phyloP scores from a whole-genome alignment of 2,113 vertebrate genomes.

The Cavia porcellus region DNA sequence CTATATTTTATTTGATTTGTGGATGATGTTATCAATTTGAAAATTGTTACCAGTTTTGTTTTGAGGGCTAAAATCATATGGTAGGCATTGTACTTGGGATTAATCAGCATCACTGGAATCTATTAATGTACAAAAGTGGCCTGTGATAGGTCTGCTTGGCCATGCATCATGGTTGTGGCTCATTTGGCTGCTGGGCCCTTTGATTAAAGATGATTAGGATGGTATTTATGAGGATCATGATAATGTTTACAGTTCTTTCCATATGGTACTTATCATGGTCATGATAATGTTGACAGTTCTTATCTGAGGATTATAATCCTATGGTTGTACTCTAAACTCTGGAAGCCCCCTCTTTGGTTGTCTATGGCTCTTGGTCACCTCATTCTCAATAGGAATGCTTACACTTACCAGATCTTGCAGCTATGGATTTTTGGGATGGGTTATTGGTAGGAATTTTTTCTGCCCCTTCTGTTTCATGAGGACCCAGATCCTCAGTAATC shows the following conservation, averaged over 20 bases:
- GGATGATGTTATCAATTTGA: background rate
- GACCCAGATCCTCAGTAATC: background rate
- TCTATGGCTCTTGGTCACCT: background rate
- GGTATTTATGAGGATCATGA: background rate
- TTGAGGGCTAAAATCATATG: constrained; percentile 32
- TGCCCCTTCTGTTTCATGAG: background rate
- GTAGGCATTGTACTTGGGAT: background rate
- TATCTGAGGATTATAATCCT: background rate
- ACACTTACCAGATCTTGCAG: background rate
- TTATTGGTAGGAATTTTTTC: constrained; percentile 21
- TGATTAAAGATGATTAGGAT: constrained; percentile 31
- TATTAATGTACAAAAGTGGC: background rate
- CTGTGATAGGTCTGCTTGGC: background rate
- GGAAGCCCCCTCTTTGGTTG: background rate
- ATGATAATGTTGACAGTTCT: no score
- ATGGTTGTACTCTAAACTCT: background rate
- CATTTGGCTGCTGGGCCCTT: background rate
- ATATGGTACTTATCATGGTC: no score
- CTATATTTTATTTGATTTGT: constrained; percentile 14
- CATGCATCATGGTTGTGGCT: background rate
- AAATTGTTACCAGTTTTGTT: constrained; percentile 29
- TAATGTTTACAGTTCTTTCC: background rate
- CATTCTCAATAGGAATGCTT: background rate
- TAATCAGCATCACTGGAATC: background rate
- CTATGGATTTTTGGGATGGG: background rate